A percentile compares a stretch with the other conserved stretches of the same genome.
These are phyloP conservation scores for Mythimna ferrago DNA, from an alignment of 2,888 invertebrate genomes.

Conservation along the genomic window DNA sequence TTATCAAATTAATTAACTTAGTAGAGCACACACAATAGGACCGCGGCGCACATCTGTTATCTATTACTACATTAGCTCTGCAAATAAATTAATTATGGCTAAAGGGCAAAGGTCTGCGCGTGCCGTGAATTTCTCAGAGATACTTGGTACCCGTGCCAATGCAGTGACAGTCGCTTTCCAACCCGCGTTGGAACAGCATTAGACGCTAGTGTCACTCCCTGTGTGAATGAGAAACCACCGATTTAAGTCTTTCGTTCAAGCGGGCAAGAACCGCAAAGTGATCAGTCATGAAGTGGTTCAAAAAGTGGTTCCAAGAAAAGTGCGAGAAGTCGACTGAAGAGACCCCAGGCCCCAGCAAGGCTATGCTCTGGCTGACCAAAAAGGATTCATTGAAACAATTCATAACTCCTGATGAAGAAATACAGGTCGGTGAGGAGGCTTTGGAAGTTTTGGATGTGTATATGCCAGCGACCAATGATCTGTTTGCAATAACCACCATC, in stretches of 20 bases:
- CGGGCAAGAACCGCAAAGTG: slow-evolving; percentile 91
- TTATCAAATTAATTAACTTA: slow-evolving; percentile 82
- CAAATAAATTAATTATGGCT: slow-evolving; percentile 85
- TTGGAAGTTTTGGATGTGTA: slow-evolving; percentile 63
- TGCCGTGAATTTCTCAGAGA: slow-evolving; percentile 79
- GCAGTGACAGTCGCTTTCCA: slow-evolving; percentile 74
- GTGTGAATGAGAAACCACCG: slow-evolving; percentile 91
- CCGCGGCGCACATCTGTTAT: slow-evolving; percentile 81
- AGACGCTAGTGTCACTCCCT: slow-evolving; percentile 50
- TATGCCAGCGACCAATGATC: slow-evolving; percentile 68
- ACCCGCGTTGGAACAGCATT: slow-evolving; percentile 70
- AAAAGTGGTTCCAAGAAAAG: slow-evolving; percentile 91
- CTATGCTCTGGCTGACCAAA: slow-evolving; percentile 65
- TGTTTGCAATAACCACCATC: slow-evolving; percentile 83
- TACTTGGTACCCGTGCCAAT: slow-evolving; percentile 51
- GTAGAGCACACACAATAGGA: slow-evolving; percentile 80
- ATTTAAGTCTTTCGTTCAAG: slow-evolving; percentile 91
- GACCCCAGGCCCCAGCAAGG: slow-evolving; percentile 59
- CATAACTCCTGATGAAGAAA: slow-evolving; percentile 50
- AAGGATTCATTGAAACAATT: slow-evolving; percentile 68
- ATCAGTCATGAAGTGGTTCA: slow-evolving; percentile 92
- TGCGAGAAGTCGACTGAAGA: slow-evolving; percentile 84
- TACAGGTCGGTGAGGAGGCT: slow-evolving; percentile 61
- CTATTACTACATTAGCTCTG: slow-evolving; percentile 79
- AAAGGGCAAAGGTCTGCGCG: slow-evolving; percentile 88